Conservation (phyloP, 2,888 invertebrate species). For the Conchocele bisecta region DNA sequence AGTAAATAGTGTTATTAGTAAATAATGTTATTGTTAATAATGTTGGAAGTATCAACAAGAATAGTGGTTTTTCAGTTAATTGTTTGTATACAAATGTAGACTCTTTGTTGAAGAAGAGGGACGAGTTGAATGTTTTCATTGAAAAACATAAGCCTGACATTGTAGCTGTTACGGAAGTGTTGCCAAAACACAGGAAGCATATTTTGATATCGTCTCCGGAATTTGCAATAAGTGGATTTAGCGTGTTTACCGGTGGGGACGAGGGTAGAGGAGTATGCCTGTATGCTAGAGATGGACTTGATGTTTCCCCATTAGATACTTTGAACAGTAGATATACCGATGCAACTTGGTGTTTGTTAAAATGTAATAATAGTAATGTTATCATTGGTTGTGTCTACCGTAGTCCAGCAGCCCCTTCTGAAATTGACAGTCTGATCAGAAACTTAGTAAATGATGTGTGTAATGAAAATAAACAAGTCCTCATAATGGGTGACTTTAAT, state of each 20-base stretch:
- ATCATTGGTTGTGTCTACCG: conserved; percentile 15
- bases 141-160: not conserved
- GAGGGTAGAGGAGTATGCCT: conserved; percentile 1
- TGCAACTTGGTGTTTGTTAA: too few relatives aligned
- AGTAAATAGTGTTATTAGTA: too few relatives aligned
- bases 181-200: not conserved
- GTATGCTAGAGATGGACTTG: conserved; percentile 8
- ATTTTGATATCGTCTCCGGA: not conserved
- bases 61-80: too few relatives aligned
- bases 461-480: not conserved
- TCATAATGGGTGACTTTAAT: conserved; percentile 19
- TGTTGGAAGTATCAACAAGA: too few relatives aligned
- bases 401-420: not conserved
- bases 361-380: too few relatives aligned
- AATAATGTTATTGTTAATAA: too few relatives aligned
- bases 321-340: too few relatives aligned
- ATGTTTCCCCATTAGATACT: too few relatives aligned
- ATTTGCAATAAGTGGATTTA: not conserved
- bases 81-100: conserved; percentile 5
- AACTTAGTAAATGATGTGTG: not conserved
- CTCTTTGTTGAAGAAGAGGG: not conserved
- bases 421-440: not conserved
- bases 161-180: not conserved
- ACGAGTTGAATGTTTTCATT: not conserved
- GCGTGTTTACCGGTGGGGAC: not conserved